phyloP scores from a whole-genome alignment of 2,888 invertebrate species.

The Acleris laterana region DNA sequence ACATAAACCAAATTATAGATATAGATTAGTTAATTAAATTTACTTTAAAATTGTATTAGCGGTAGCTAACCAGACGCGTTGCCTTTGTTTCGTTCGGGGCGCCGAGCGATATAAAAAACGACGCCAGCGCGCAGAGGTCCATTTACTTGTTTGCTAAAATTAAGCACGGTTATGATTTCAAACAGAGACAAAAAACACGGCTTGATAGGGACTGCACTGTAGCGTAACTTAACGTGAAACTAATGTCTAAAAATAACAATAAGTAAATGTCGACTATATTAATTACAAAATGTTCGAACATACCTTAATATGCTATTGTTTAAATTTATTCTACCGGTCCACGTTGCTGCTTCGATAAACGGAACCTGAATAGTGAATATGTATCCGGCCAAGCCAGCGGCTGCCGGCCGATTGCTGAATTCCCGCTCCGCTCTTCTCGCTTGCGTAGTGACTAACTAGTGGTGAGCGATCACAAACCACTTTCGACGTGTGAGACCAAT shows the following conservation, averaged over 20 bases:
- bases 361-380: conserved; percentile 6
- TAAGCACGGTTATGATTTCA: conserved; percentile 10
- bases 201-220: background rate
- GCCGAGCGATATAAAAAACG: conserved; percentile 3
- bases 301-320: conserved; percentile 19
- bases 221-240: conserved; percentile 8
- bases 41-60: conserved; percentile 1
- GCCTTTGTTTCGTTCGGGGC: background rate
- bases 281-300: conserved; percentile 12
- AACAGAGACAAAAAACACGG: too few relatives aligned
- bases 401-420: conserved; percentile 36
- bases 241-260: conserved; percentile 29
- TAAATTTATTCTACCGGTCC: conserved; percentile 7
- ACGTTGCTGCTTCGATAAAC: conserved; percentile 26
- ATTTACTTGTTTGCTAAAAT: conserved; percentile 18
- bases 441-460: conserved; percentile 11
- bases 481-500: too few relatives aligned
- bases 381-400: conserved; percentile 20
- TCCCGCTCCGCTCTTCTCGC: conserved; percentile 30
- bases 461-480: background rate
- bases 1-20: background rate
- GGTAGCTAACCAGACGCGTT: background rate
- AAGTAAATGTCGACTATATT: background rate
- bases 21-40: too few relatives aligned
- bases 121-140: conserved; percentile 6